Evolutionary conservation across 2,797 vertebrate species (phyloP).

Genomic region (Anas capensis): DNA sequence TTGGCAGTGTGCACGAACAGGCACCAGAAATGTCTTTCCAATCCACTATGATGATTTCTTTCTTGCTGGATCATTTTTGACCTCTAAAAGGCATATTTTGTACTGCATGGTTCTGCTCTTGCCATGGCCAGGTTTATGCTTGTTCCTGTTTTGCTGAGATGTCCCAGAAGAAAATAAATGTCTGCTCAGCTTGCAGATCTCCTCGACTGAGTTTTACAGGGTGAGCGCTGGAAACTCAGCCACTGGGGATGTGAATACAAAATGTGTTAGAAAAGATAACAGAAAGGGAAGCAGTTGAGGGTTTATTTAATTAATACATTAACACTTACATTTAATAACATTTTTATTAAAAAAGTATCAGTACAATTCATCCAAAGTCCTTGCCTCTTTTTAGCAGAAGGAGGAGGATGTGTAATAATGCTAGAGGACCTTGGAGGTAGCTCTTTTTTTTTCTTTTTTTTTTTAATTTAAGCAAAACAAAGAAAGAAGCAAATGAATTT

Average conservation of each 20-base stretch:
- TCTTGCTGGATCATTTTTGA: background rate
- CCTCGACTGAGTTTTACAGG: background rate
- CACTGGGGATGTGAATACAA: background rate
- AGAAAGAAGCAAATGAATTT: background rate
- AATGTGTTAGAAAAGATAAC: background rate
- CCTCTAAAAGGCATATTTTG: background rate
- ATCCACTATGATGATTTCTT: background rate
- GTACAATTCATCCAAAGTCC: background rate
- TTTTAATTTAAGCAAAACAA: background rate
- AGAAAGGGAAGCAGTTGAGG: background rate
- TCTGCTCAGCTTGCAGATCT: background rate
- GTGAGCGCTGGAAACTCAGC: background rate
- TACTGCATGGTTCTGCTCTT: background rate
- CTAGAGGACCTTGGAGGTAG: background rate
- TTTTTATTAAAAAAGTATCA: background rate
- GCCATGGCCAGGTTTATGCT: rapidly evolving
- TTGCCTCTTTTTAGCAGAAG: background rate
- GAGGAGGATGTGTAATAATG: background rate
- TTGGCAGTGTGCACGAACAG: too few relatives aligned
- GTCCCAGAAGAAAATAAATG: background rate
- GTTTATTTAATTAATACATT: conserved; percentile 27
- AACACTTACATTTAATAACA: background rate
- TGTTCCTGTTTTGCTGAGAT: background rate
- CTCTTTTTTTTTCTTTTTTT: background rate
- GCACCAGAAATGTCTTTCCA: background rate